Evolutionary conservation across 2,888 invertebrate genomes (phyloP).

Genomic region (Rhingia campestris): DNA sequence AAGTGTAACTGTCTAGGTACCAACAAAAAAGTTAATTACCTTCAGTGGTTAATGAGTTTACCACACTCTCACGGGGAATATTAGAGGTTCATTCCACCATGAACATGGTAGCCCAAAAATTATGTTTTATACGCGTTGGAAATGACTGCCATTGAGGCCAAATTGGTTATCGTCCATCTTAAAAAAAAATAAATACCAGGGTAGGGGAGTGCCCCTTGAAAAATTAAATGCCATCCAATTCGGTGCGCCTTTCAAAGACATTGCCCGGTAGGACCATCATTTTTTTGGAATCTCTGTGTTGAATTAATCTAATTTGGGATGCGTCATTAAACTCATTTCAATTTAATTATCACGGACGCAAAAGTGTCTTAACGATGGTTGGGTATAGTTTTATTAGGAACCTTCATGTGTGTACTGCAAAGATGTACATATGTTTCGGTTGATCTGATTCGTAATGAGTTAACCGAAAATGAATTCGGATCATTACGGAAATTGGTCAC

Average conservation of each 20-base stretch:
- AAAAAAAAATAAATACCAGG: constrained; percentile 5
- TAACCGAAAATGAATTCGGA: constrained; percentile 11
- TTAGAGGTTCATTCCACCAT: neutral
- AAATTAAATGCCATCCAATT: constrained; percentile 66
- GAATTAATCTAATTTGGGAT: constrained; percentile 61
- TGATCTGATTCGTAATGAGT: constrained; percentile 58
- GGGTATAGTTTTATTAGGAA: constrained; percentile 4
- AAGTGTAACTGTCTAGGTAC: constrained; percentile 20
- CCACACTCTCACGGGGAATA: constrained; percentile 7
- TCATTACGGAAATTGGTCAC: constrained; percentile 1
- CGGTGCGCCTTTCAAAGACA: constrained; percentile 55
- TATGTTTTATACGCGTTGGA: constrained; percentile 57
- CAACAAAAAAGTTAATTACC: constrained; percentile 35
- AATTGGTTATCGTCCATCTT: constrained; percentile 41
- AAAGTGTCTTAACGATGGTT: constrained; percentile 52
- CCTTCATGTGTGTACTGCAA: neutral
- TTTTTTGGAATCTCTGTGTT: neutral
- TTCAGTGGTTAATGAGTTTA: constrained; percentile 49
- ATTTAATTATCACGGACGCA: constrained; percentile 63
- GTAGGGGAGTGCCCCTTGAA: constrained; percentile 28
- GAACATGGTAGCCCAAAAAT: constrained; percentile 41
- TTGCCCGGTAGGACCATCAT: neutral
- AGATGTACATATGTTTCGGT: constrained; percentile 39
- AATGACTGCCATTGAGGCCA: constrained; percentile 56
- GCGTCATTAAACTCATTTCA: constrained; percentile 72